A percentile compares a stretch with the other conserved stretches of the same genome.
phyloP scores from a whole-genome alignment of 1,140 invertebrate genomes.

The Pygmarrhopalites habei region DNA sequence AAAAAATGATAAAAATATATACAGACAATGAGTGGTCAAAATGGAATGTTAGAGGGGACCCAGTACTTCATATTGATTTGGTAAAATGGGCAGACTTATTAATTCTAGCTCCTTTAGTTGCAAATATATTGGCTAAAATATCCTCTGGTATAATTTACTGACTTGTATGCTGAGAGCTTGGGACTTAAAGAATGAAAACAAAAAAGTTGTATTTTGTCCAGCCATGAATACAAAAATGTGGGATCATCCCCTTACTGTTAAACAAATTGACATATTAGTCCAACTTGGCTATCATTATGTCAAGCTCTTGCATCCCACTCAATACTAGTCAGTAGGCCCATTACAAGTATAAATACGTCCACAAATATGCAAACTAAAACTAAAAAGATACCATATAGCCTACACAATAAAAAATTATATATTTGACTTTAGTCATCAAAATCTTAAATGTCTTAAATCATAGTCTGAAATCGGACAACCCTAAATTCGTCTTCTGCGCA shows the following conservation, averaged over 20 bases:
- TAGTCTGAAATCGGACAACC: too few relatives aligned
- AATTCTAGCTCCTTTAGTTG: conserved; percentile 90
- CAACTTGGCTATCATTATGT: conserved; percentile 80
- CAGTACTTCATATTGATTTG: conserved; percentile 92
- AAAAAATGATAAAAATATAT: conserved; percentile 51
- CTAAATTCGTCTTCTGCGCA: too few relatives aligned
- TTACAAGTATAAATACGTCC: too few relatives aligned
- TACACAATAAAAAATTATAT: too few relatives aligned
- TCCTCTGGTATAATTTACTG: conserved; percentile 81
- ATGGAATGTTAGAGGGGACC: conserved; percentile 89
- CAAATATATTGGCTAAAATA: conserved; percentile 94
- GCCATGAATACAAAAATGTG: conserved; percentile 99
- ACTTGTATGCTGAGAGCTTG: conserved; percentile 90
- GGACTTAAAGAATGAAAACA: conserved; percentile 57
- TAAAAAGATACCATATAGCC: too few relatives aligned
- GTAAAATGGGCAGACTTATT: conserved; percentile 92
- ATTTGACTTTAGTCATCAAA: too few relatives aligned
- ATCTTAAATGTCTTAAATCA: too few relatives aligned
- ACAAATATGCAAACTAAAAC: too few relatives aligned
- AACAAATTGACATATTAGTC: conserved; percentile 66
- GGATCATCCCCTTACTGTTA: conserved; percentile 83
- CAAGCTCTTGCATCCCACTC: too few relatives aligned
- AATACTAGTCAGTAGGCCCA: too few relatives aligned
- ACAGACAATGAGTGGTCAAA: conserved; percentile 86
- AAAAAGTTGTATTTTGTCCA: conserved; percentile 88